Evolutionary conservation across 2,113 vertebrate species (phyloP).

Genomic region (Oplegnathus fasciatus): DNA sequence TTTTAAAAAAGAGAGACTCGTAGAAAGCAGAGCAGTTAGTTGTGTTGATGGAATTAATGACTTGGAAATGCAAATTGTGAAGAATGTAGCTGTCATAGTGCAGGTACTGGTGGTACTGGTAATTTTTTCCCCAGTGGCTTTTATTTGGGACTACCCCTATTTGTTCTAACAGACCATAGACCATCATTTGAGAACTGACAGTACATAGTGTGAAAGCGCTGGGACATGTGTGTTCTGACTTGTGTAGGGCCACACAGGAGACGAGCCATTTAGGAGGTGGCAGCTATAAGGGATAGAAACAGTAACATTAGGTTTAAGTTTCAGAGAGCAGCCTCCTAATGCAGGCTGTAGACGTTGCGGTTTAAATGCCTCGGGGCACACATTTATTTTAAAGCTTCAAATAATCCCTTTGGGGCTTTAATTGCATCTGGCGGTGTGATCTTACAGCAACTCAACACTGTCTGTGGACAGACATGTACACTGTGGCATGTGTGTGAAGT

Average conservation of each 20-base stretch:
- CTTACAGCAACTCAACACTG: slow-evolving; percentile 63
- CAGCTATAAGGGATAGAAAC: slow-evolving; percentile 42
- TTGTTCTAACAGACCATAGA: not conserved
- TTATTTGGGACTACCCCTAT: not conserved
- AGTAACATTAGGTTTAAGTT: slow-evolving; percentile 61
- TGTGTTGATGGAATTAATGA: not conserved
- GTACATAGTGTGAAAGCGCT: not conserved
- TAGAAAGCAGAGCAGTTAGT: not conserved
- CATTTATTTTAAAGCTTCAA: slow-evolving; percentile 68
- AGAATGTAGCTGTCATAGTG: not conserved
- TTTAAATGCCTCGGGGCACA: slow-evolving; percentile 48
- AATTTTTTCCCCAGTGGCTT: not conserved
- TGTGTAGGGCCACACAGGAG: slow-evolving; percentile 47
- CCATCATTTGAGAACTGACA: slow-evolving; percentile 9
- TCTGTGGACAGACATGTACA: slow-evolving; percentile 51
- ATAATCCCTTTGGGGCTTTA: slow-evolving; percentile 62
- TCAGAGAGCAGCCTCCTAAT: slow-evolving; percentile 52
- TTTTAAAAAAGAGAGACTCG: not conserved
- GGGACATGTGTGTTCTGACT: slow-evolving; percentile 16
- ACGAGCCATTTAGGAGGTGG: slow-evolving; percentile 37
- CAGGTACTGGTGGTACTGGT: not conserved
- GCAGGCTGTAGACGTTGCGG: slow-evolving; percentile 18
- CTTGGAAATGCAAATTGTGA: not conserved
- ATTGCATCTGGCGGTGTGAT: slow-evolving; percentile 68
- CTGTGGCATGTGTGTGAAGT: slow-evolving; percentile 44